These are phyloP conservation scores for Crotalus horridus DNA, from an alignment of 2,113 vertebrate species.

Conservation along the genomic window DNA sequence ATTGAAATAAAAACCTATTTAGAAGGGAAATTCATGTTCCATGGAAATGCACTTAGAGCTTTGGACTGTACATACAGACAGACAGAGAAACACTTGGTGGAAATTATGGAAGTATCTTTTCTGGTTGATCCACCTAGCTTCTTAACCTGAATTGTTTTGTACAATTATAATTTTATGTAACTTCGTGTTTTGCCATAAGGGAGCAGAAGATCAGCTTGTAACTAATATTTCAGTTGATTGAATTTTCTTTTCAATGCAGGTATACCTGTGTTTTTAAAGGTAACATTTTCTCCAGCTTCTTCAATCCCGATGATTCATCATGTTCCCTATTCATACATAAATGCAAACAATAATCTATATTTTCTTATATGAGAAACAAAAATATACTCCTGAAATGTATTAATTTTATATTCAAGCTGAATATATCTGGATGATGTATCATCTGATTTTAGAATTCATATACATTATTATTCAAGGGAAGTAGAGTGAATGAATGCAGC, in stretches of 20 bases:
- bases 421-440: not conserved
- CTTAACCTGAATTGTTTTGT: not conserved
- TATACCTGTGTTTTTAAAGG: not conserved
- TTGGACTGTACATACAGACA: not conserved
- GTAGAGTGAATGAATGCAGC: slow-evolving; percentile 16
- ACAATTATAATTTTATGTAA: slow-evolving; percentile 32
- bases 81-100: not conserved
- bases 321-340: not conserved
- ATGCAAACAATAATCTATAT: slow-evolving; percentile 1
- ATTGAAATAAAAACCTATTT: not conserved
- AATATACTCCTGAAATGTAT: slow-evolving; percentile 19
- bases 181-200: slow-evolving; percentile 31
- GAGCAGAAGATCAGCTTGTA: slow-evolving; percentile 21
- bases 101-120: not conserved
- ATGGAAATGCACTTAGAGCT: not conserved
- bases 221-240: slow-evolving; percentile 29
- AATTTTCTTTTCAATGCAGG: not conserved
- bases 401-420: slow-evolving; percentile 6
- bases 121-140: not conserved
- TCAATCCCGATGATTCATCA: not conserved
- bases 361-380: not conserved
- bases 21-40: not conserved
- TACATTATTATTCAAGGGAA: slow-evolving; percentile 25
- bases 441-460: slow-evolving; percentile 3
- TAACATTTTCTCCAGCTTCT: not conserved